These are phyloP conservation scores for Sciurus vulgaris DNA, from an alignment of 2,797 vertebrate species.

Conservation along the genomic window DNA sequence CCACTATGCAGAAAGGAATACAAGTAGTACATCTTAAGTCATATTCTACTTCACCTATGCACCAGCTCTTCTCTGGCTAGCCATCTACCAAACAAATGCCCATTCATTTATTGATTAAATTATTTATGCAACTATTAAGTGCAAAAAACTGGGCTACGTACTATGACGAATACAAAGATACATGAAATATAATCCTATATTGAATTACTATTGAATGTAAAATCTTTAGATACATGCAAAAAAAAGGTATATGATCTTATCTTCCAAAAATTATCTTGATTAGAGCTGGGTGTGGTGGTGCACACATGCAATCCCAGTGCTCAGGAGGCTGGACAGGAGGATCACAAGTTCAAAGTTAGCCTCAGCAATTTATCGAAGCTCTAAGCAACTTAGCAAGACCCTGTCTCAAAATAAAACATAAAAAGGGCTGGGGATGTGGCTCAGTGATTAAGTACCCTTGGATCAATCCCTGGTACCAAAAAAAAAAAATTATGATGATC, in stretches of 20 bases:
- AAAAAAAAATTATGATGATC: not conserved
- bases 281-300: too few species aligned
- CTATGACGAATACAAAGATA: not conserved
- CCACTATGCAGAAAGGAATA: not conserved
- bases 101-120: not conserved
- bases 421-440: too few species aligned
- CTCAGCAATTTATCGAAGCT: too few species aligned
- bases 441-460: too few species aligned
- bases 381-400: too few species aligned
- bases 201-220: not conserved
- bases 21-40: not conserved
- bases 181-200: not conserved
- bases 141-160: not conserved
- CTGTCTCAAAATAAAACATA: too few species aligned
- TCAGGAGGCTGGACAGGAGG: too few species aligned
- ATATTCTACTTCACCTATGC: not conserved
- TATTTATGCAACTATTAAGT: not conserved
- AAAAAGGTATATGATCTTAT: not conserved
- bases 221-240: not conserved
- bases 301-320: too few species aligned
- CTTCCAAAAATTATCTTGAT: not conserved
- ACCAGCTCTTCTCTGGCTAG: not conserved
- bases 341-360: too few species aligned
- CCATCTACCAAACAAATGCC: not conserved
- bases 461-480: too few species aligned